A percentile compares a stretch with the other conserved stretches of the same genome.
phyloP scores from a whole-genome alignment of 2,888 invertebrate genomes.

The Apamea sordens region DNA sequence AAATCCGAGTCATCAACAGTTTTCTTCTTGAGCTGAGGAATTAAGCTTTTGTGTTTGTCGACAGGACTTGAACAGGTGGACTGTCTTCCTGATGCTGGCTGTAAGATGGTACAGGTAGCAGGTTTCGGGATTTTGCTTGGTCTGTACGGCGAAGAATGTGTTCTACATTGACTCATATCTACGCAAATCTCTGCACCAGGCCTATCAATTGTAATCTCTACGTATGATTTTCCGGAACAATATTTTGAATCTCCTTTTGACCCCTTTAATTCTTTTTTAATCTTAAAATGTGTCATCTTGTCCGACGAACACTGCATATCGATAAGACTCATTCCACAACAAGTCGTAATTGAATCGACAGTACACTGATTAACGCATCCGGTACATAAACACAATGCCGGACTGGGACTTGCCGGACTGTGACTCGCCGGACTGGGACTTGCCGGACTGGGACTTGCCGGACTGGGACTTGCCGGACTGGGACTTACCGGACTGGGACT shows the following conservation, averaged over 20 bases:
- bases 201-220: slow-evolving; percentile 75
- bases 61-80: neutral
- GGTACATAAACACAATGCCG: slow-evolving; percentile 27
- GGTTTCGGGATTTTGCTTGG: slow-evolving; percentile 62
- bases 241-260: slow-evolving; percentile 45
- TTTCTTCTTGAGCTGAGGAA: slow-evolving; percentile 70
- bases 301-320: neutral
- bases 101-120: slow-evolving; percentile 29
- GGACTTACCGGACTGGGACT: neutral
- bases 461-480: too few species aligned
- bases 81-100: neutral
- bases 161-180: slow-evolving; percentile 31
- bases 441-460: too few species aligned
- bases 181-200: slow-evolving; percentile 68
- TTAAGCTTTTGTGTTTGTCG: slow-evolving; percentile 62
- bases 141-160: slow-evolving; percentile 1
- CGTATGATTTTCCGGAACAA: slow-evolving; percentile 56
- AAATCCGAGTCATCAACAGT: slow-evolving; percentile 70
- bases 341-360: neutral
- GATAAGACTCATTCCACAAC: neutral
- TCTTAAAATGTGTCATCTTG: slow-evolving; percentile 22
- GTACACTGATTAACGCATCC: slow-evolving; percentile 13
- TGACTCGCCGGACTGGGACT: too few species aligned
- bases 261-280: slow-evolving; percentile 36
- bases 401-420: too few species aligned